Conservation (phyloP, 2,113 vertebrate genomes). For the Uria aalge region DNA sequence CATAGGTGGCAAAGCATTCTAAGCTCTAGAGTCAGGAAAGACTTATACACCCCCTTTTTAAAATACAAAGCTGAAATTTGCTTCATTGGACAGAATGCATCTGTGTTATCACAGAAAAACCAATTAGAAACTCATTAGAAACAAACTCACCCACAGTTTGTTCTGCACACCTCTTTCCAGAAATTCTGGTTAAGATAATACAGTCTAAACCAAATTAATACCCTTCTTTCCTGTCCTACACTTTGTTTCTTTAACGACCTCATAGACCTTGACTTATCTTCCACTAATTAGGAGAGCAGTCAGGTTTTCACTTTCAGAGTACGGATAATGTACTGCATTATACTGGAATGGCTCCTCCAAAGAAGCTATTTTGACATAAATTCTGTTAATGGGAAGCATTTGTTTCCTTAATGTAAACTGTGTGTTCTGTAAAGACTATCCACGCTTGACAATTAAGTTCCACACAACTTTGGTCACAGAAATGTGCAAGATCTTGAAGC, state of each 20-base stretch:
- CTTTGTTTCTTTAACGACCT: neutral
- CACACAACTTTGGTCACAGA: neutral
- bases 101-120: neutral
- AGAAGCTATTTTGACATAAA: neutral
- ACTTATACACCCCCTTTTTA: neutral
- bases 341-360: neutral
- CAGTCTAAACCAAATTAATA: neutral
- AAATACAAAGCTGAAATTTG: neutral
- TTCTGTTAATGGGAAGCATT: neutral
- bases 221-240: neutral
- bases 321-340: neutral
- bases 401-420: neutral
- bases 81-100: neutral
- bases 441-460: neutral
- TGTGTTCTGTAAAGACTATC: neutral
- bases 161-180: neutral
- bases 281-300: neutral
- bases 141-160: neutral
- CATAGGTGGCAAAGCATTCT: neutral
- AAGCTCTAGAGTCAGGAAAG: neutral
- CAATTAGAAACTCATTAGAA: neutral
- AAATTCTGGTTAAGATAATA: neutral
- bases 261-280: neutral
- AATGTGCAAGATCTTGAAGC: neutral
- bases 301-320: neutral